Evolutionary conservation across 1,140 invertebrate species (phyloP), one percentile per base, ranked within the genome.

Genomic region (Helicoverpa zea): DNA sequence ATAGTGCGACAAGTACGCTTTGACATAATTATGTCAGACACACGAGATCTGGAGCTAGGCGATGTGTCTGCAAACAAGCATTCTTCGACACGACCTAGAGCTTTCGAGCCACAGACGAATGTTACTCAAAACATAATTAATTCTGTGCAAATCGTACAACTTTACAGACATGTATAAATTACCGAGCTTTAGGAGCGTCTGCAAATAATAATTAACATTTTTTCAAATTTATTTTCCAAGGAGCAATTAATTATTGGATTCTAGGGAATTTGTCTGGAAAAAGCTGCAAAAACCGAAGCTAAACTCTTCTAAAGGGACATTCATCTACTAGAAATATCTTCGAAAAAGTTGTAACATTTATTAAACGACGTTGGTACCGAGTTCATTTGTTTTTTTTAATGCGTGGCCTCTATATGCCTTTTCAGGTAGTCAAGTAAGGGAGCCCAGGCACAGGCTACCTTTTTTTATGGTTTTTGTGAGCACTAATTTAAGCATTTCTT

Each of bases 11-110:
- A 54, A 54, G 59, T 18, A 54, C 61, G 59, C 58, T 70, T 70
- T 77, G 75, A 77, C 59, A 77, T 52, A 77, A 77, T 77, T 66
- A 61, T 77, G 75, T 66, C 61, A 66, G 29, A 52, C 47, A 63
- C 23, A 12, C 16, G 23, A 64, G 75, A 12, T 52, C 7, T 12
- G 14, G 49, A 58, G 72, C 72, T 30, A 49, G 35, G 59, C 11
- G 72, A 61, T 61, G 7, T 54, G 68, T 35, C 35, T 35, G 35
- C 35, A 35, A 35, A 75, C 43, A 23, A 43, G 14, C 73, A 61
- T 35, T 59, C 11, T 16, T 52, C 18, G 5, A 70, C 18, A 35
- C 47, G 5, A 49, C 49, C 66, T 54, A 30, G 47, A 43, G 47
- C 12, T 70, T 13, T 29, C n/a, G 43, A 29, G 43, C 64, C 18